These are phyloP conservation scores for Hyposmocoma kahamanoa DNA, from an alignment of 1,140 invertebrate genomes.

Conservation along the genomic window DNA sequence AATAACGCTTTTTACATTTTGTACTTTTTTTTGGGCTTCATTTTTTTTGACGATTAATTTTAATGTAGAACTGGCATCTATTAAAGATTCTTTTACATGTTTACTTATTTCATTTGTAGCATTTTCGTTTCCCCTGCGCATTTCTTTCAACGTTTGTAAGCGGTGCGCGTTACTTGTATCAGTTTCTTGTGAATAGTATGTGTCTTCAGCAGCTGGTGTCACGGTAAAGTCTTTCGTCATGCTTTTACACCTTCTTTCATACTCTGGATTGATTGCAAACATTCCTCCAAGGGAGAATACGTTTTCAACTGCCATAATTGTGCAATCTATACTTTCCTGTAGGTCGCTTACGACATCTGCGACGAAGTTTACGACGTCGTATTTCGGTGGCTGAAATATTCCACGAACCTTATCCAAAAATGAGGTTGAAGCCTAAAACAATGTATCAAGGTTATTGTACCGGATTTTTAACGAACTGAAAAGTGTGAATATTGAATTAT, in stretches of 20 bases:
- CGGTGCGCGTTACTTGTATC: too few relatives aligned
- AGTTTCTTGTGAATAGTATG: too few relatives aligned
- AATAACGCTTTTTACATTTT: slow-evolving; percentile 10
- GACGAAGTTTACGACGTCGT: slow-evolving; percentile 47
- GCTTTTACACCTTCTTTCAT: slow-evolving; percentile 25
- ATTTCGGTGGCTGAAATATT: slow-evolving; percentile 36
- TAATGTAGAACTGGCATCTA: slow-evolving; percentile 9
- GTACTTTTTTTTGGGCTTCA: slow-evolving; percentile 14
- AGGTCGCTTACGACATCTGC: slow-evolving; percentile 46
- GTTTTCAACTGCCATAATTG: slow-evolving; percentile 50
- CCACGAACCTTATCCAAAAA: slow-evolving; percentile 39
- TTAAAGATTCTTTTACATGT: not conserved
- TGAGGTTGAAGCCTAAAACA: slow-evolving; percentile 32
- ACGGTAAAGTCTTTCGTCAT: not conserved
- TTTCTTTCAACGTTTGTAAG: too few relatives aligned
- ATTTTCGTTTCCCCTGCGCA: too few relatives aligned
- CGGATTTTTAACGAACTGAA: too few relatives aligned
- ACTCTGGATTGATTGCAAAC: slow-evolving; percentile 21
- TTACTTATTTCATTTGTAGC: not conserved
- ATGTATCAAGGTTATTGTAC: too few relatives aligned
- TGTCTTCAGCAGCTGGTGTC: too few relatives aligned
- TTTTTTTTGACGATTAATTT: slow-evolving; percentile 13
- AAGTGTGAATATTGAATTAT: too few relatives aligned
- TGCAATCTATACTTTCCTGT: slow-evolving; percentile 45
- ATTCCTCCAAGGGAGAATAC: slow-evolving; percentile 29